phyloP scores from a whole-genome alignment of 2,888 invertebrate species.

The Protophormia terraenovae region DNA sequence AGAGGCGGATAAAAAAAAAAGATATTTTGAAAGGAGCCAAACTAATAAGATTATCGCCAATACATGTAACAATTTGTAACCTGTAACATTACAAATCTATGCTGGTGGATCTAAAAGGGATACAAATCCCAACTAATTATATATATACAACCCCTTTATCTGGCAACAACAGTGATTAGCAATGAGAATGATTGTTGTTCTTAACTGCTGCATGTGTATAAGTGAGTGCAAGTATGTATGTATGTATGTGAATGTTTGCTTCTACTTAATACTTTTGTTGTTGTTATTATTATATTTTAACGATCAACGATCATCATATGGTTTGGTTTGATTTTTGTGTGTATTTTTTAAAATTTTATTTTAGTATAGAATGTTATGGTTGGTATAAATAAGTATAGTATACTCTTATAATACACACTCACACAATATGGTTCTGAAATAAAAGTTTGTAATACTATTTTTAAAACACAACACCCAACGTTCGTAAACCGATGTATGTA shows the following conservation, averaged over 20 bases:
- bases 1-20: too few species aligned
- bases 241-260: constrained; percentile 11
- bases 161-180: constrained; percentile 48
- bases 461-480: constrained; percentile 61
- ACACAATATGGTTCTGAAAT: constrained; percentile 54
- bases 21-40: too few species aligned
- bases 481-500: constrained; percentile 50
- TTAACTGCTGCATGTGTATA: not conserved
- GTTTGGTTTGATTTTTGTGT: constrained; percentile 45
- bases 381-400: constrained; percentile 45
- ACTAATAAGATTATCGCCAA: too few species aligned
- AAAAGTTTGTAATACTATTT: constrained; percentile 63
- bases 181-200: constrained; percentile 44
- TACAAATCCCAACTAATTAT: constrained; percentile 2
- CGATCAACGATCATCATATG: constrained; percentile 62
- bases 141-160: constrained; percentile 37
- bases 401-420: not conserved
- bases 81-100: not conserved
- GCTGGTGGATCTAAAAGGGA: not conserved
- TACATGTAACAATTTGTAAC: not conserved
- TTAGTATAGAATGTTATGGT: constrained; percentile 58
- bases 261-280: constrained; percentile 30
- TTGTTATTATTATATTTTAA: constrained; percentile 56
- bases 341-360: constrained; percentile 34
- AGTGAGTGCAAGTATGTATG: constrained; percentile 26